Conservation (phyloP, 2,888 invertebrate species). For the Cloeon dipterum region DNA sequence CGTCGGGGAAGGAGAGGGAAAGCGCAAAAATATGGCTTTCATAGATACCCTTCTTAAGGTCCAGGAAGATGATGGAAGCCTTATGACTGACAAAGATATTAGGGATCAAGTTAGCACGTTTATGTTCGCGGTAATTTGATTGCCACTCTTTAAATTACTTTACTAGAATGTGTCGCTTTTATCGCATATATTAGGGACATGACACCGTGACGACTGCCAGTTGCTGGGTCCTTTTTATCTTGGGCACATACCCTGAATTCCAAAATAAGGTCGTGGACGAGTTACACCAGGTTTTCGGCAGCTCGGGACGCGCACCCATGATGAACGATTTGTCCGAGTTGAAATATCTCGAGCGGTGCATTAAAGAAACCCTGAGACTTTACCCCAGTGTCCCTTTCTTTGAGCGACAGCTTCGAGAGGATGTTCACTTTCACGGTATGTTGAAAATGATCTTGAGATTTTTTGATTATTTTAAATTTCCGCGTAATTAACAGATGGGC, state of each 20-base stretch:
- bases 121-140: constrained; percentile 1
- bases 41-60: neutral
- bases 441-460: too few species aligned
- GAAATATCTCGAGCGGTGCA: neutral
- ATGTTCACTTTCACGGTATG: neutral
- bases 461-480: too few species aligned
- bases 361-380: neutral
- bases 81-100: neutral
- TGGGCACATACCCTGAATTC: neutral
- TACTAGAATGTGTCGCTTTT: too few species aligned
- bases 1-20: neutral
- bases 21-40: neutral
- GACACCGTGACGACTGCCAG: too few species aligned
- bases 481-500: too few species aligned
- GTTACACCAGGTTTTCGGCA: neutral
- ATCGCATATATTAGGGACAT: too few species aligned
- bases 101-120: neutral
- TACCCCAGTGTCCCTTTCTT: neutral
- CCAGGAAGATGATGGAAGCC: neutral
- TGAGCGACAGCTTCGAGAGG: neutral
- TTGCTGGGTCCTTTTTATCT: neutral
- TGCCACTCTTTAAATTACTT: too few species aligned
- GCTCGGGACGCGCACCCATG: neutral
- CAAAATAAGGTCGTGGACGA: neutral
- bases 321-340: neutral